Evolutionary conservation across 2,888 invertebrate species (phyloP), one percentile per base, ranked within the genome.

Genomic region (Pyralis farinalis): DNA sequence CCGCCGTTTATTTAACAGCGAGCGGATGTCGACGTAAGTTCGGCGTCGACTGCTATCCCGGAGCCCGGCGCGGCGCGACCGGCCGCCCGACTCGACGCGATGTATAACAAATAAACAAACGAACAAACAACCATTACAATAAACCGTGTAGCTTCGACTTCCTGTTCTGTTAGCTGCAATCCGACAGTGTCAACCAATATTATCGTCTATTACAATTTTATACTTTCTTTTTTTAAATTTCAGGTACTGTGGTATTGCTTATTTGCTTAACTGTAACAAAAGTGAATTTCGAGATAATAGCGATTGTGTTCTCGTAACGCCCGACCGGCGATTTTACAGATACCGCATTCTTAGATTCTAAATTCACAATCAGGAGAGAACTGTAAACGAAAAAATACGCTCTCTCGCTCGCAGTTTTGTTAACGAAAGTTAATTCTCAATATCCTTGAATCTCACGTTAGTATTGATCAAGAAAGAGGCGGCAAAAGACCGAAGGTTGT

Each of bases 201-300:
- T 72, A 53, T 57, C 76, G 66, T 71, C 76, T 82, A 75, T 83
- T 82, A 73, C 71, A 66, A 25, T 64, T 71, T 71, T 73, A 72
- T 63, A 61, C 59, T 59, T 60, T 51, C 66, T 64, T 51, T 61
- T 71, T 71, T 74, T 70, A 64, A 72, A 71, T 74, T 70, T 84
- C 86, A 85, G 86, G 85, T 86, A 86, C 86, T 79, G 78, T 77
- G 80, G 82, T 86, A 86, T 85, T 86, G 84, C 85, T 86, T 85
- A 84, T 68, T 85, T 86, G 84, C 85, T 86, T 85, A 84, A 68
- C 71, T 80, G 81, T 82, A 80, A 76, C 77, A 74, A 70, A 69
- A 75, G 71, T 71, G 66, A 71, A 68, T 71, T 69, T 73, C 55
- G 57, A 64, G 62, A 59, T 67, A 53, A 3, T 49, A 66, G 66